A percentile compares a stretch with the other conserved stretches of the same genome.
Evolutionary conservation across 1,140 invertebrate genomes (phyloP).

Genomic region (Drosophila ohnishii): DNA sequence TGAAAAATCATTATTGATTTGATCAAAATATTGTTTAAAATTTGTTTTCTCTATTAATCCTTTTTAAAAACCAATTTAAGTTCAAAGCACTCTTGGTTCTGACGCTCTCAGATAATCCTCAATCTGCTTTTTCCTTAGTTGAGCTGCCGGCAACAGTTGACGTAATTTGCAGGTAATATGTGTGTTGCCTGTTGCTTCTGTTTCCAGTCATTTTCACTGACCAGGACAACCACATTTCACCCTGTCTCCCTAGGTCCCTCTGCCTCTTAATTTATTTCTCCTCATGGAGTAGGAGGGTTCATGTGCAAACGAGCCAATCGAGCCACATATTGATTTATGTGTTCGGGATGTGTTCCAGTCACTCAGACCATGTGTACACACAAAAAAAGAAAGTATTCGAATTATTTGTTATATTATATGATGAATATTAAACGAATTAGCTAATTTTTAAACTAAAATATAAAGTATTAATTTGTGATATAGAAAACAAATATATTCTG

Average conservation of each 20-base stretch:
- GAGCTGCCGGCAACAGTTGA: constrained; percentile 56
- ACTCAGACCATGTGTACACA: constrained; percentile 1
- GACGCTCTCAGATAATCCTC: not conserved
- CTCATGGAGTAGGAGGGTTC: constrained; percentile 20
- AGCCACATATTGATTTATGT: constrained; percentile 47
- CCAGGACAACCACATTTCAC: constrained; percentile 23
- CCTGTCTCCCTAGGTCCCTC: constrained; percentile 4
- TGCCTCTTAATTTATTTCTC: constrained; percentile 27
- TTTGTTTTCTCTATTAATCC: not conserved
- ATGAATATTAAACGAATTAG: not conserved
- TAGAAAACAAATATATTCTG: no score
- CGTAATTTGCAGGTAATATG: constrained; percentile 78
- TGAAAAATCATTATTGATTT: not conserved
- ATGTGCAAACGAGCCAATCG: constrained; percentile 46
- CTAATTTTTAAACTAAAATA: no score
- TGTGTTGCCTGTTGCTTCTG: constrained; percentile 53
- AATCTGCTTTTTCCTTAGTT: not conserved
- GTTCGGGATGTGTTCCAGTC: constrained; percentile 23
- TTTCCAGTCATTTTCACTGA: constrained; percentile 36
- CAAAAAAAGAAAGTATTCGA: not conserved
- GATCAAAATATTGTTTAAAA: not conserved
- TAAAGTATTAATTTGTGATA: no score
- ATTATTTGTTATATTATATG: not conserved
- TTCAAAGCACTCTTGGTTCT: not conserved
- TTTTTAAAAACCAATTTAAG: not conserved